Evolutionary conservation across 2,888 invertebrate species (phyloP).

Genomic region (Synanthedon formicaeformis): DNA sequence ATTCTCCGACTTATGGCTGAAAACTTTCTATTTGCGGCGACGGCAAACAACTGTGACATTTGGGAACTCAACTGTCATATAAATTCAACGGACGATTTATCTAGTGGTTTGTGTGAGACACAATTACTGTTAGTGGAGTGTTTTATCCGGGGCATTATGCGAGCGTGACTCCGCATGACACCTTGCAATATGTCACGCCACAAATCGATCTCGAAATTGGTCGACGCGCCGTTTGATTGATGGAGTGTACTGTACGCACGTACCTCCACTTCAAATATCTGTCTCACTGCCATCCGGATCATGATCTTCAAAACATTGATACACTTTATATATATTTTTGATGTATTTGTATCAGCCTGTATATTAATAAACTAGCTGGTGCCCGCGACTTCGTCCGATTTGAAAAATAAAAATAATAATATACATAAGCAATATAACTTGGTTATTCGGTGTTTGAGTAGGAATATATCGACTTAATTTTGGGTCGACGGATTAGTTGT

Average conservation of each 20-base stretch:
- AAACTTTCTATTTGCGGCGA: not conserved
- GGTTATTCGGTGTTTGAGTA: no score
- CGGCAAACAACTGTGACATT: not conserved
- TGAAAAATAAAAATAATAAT: no score
- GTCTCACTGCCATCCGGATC: not conserved
- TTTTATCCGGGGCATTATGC: slow-evolving; percentile 1
- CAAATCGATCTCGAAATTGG: slow-evolving; percentile 20
- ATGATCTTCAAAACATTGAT: not conserved
- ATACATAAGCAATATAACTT: no score
- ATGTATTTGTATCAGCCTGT: no score
- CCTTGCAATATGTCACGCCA: slow-evolving; percentile 24
- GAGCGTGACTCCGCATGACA: slow-evolving; percentile 36
- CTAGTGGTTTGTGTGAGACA: not conserved
- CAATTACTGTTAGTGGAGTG: not conserved
- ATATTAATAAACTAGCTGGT: no score
- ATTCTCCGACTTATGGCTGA: not conserved
- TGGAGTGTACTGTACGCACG: not conserved
- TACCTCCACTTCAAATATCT: not conserved
- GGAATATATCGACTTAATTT: no score
- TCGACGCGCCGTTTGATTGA: slow-evolving; percentile 2
- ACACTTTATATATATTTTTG: no score
- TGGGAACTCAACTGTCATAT: not conserved
- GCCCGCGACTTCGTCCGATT: no score
- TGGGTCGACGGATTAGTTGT: no score
- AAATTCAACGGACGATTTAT: not conserved